Conservation (phyloP, 2,888 invertebrate genomes). For the Scaeva pyrastri region DNA sequence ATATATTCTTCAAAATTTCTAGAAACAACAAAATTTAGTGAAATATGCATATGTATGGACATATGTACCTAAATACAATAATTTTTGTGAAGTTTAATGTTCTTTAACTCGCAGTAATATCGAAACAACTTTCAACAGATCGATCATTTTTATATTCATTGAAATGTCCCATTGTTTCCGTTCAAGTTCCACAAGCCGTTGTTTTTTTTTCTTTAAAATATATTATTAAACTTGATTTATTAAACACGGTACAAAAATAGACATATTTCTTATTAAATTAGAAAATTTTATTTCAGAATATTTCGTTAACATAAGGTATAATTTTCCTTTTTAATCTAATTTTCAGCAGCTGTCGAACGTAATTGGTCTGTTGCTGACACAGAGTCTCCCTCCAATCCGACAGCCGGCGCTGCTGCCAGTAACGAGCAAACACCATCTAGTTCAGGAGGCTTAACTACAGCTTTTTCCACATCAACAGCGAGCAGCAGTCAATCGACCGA, state of each 20-base stretch:
- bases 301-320: neutral
- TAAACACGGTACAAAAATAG: constrained; percentile 20
- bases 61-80: too few species aligned
- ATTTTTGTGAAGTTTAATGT: too few species aligned
- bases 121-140: neutral
- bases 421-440: constrained; percentile 61
- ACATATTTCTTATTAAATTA: neutral
- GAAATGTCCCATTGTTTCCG: constrained; percentile 10
- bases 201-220: neutral
- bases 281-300: neutral
- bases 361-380: constrained; percentile 74
- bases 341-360: constrained; percentile 69
- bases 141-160: constrained; percentile 9
- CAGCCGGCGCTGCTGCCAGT: constrained; percentile 41
- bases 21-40: too few species aligned
- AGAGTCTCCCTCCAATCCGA: constrained; percentile 71
- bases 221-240: neutral
- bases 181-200: constrained; percentile 13
- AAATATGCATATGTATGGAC: too few species aligned
- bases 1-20: too few species aligned
- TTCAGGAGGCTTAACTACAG: constrained; percentile 51
- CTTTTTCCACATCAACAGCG: constrained; percentile 52
- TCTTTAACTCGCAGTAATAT: too few species aligned
- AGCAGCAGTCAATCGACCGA: constrained; percentile 61
- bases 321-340: constrained; percentile 9